phyloP scores from a whole-genome alignment of 1,140 invertebrate genomes.

The Meteorus sp. region DNA sequence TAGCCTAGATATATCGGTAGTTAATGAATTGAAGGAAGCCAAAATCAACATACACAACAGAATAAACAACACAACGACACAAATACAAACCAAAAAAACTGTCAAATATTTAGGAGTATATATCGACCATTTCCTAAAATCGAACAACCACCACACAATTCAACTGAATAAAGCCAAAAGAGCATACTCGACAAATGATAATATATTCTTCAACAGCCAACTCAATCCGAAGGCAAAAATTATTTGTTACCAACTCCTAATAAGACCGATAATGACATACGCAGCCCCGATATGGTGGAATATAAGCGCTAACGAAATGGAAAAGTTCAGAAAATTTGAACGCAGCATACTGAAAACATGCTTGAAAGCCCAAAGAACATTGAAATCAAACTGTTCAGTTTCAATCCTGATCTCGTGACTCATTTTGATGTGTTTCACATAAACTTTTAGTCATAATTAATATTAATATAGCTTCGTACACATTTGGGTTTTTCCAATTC shows the following conservation, averaged over 20 bases:
- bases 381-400: constrained; percentile 3
- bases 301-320: constrained; percentile 4
- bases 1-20: no score
- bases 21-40: no score
- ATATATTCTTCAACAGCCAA: constrained; percentile 16
- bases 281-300: constrained; percentile 19
- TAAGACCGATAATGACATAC: constrained; percentile 10
- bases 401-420: no score
- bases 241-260: constrained; percentile 20
- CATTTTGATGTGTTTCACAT: no score
- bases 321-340: constrained; percentile 13
- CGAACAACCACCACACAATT: constrained; percentile 1
- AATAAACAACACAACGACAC: background rate
- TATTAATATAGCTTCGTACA: no score
- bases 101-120: constrained; percentile 22
- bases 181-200: constrained; percentile 3
- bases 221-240: constrained; percentile 20
- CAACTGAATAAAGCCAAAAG: constrained; percentile 21
- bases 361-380: background rate
- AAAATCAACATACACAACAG: no score
- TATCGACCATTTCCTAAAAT: background rate
- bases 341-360: constrained; percentile 1
- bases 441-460: no score
- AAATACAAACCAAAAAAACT: constrained; percentile 11
- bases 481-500: no score